These are phyloP conservation scores for Sphecodes monilicornis DNA, from an alignment of 2,888 invertebrate genomes.

Conservation along the genomic window DNA sequence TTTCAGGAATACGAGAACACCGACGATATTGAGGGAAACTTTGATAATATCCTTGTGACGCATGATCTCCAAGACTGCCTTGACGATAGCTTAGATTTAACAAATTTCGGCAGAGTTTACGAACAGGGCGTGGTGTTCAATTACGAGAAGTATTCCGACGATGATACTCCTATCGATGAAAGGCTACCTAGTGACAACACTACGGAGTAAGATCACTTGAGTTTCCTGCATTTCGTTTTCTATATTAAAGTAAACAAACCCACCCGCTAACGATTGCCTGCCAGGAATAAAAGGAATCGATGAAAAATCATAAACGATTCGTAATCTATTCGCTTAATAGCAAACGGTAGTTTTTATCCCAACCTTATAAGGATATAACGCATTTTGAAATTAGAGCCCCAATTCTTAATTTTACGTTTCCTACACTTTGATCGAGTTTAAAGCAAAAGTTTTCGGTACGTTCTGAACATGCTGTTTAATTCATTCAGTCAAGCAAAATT, in stretches of 20 bases:
- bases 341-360: conserved; percentile 59
- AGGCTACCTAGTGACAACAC: conserved; percentile 85
- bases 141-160: conserved; percentile 81
- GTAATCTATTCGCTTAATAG: conserved; percentile 38
- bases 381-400: conserved; percentile 76
- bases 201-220: conserved; percentile 82
- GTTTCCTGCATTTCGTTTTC: not conserved
- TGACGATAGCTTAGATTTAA: conserved; percentile 84
- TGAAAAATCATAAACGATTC: not conserved
- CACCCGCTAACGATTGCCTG: too few species aligned
- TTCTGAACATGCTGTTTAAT: not conserved
- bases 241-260: not conserved
- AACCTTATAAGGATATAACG: conserved; percentile 81
- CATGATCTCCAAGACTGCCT: conserved; percentile 86
- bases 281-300: not conserved
- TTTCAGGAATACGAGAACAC: conserved; percentile 76
- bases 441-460: not conserved
- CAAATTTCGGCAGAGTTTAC: conserved; percentile 85
- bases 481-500: not conserved
- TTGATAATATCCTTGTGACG: conserved; percentile 85
- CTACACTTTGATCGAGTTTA: not conserved
- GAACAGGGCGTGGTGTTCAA: conserved; percentile 82
- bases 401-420: conserved; percentile 25
- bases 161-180: conserved; percentile 83
- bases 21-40: conserved; percentile 77